Base-by-base conservation (phyloP, 2,888 invertebrate species). In the Plutella xylostella region DNA sequence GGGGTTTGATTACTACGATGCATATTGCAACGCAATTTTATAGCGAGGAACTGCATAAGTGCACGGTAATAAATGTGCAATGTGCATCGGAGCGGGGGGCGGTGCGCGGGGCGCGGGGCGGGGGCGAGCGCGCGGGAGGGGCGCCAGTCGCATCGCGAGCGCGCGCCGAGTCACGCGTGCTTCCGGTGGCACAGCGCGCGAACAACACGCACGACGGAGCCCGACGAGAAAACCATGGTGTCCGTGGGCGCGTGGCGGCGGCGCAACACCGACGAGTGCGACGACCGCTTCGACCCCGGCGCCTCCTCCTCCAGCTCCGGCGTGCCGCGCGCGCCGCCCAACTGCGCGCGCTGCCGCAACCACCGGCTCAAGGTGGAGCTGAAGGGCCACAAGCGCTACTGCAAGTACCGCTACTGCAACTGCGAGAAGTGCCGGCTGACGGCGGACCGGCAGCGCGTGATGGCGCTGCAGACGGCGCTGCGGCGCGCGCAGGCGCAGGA, bases 331-430 rank as follows among this genome's bases (percentile, higher is more conserved):
- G 93, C 93, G 51, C 93, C 94, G 6, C 96, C 96, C 15, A 96
- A 94, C 78, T 97, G 96, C 74, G 95, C 95, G 37, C 90, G 96
- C 21, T 97, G 97, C 74, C 87, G 94, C 49, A 96, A 96, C 84
- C 97, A 97, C 76, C 89, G 92, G n/a, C 86, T 93, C 63, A 93
- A 93, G 71, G 91, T 94, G 55, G 90, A 90, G 72, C 86, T 96
- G 52, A 95, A 94, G 75, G 96, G 94, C 14, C 97, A 97, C 85
- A 97, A 97, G 72, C 87, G 94, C 22, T 95, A 94, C 78, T 97
- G 97, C 86, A 89, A 89, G 62, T 96, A 87, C 77, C 90, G 93
- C 52, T 86, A 88, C 65, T 96, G 96, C 77, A 88, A 85, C 49
- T 97, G 97, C 76, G 90, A 91, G 54, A 93, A 93, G 78, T 97